Evolutionary conservation across 2,888 invertebrate genomes (phyloP), one percentile per base, ranked within the genome.

Genomic region (Nycteola revayana): DNA sequence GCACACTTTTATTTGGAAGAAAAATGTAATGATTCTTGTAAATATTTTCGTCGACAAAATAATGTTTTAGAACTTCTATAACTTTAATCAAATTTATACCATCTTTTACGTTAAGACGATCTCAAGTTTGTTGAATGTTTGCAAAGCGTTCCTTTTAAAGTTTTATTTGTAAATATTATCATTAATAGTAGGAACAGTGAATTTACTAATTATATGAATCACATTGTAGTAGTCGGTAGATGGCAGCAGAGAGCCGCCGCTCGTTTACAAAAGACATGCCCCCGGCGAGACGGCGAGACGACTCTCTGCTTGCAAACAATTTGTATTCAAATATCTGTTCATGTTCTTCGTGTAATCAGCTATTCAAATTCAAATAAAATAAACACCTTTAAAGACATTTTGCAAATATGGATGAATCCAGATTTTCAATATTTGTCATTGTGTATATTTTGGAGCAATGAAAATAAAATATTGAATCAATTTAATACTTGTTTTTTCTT

Each of bases 81-180:
- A 80, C 78, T 79, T 75, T 81, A 67, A 60, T 66, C n/a, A 78
- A 78, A 74, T 72, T 79, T 86, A 82, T 86, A 88, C 86, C 86
- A 86, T 86, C 85, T 79, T 57, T 80, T 85, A 87, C 77, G 80
- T 85, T 87, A 87, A 87, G 84, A 86, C 86, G 87, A 87, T 88
- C 87, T 87, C 87, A 87, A 86, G 83, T 86, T 85, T 86, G 86
- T 87, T 87, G 86, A 85, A 86, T 86, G 85, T 86, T 87, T 87
- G 83, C 84, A 85, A 87, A 87, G 87, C 86, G 87, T 87, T 88
- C 87, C 86, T 86, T 85, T 85, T 82, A 87, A 87, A 86, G 86
- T 85, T 88, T 88, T 86, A 87, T 86, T 85, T 88, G 87, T 88
- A 88, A 84, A 87, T 88, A 86, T 84, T 14, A 75, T 79, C 66